phyloP scores from a whole-genome alignment of 37 sponge, comb jelly and placozoan species.

The Ianthella basta region DNA sequence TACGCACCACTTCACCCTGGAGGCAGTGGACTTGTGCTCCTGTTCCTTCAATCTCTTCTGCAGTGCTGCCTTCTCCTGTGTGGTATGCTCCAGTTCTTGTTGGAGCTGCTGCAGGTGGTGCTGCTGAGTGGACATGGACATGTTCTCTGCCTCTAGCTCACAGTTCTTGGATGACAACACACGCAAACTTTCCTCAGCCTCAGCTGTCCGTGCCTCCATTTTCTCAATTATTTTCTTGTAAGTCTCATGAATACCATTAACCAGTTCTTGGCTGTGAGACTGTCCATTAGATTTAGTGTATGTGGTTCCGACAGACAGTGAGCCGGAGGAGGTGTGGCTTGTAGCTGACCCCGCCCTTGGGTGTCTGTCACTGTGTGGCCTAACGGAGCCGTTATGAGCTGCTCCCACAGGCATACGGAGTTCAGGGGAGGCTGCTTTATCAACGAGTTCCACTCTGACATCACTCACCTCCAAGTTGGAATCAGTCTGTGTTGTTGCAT shows the following conservation, averaged over 20 bases:
- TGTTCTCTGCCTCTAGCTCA: background rate
- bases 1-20: background rate
- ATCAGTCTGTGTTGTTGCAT: too few relatives aligned
- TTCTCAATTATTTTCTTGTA: constrained; percentile 21
- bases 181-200: background rate
- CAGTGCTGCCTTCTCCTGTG: background rate
- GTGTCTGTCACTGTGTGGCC: too few relatives aligned
- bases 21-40: background rate
- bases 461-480: too few relatives aligned
- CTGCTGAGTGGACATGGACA: background rate
- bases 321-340: background rate
- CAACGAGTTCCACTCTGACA: too few relatives aligned
- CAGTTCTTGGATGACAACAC: background rate
- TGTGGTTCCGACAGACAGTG: background rate
- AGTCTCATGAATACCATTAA: constrained; percentile 15
- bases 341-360: background rate
- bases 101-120: background rate
- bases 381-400: too few relatives aligned
- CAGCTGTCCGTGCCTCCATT: background rate
- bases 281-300: background rate
- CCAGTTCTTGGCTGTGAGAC: background rate
- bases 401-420: too few relatives aligned
- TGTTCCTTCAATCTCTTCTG: constrained; percentile 1
- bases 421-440: background rate
- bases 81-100: background rate